phyloP scores from a whole-genome alignment of 2,113 vertebrate genomes.

The Phoxinus phoxinus region DNA sequence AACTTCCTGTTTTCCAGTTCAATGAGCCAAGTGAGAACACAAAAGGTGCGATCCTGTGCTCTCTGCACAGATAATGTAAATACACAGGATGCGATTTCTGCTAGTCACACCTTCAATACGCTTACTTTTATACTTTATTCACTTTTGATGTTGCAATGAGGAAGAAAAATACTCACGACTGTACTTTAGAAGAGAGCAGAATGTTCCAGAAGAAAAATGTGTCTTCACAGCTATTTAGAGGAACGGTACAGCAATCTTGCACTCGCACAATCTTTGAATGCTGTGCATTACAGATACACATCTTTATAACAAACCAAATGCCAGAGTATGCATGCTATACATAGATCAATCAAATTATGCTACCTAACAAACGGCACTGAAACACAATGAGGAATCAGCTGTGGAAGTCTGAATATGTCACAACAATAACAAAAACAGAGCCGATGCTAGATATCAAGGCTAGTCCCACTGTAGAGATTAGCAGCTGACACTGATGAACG shows the following conservation, averaged over 20 bases:
- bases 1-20: constrained; percentile 44
- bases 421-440: neutral
- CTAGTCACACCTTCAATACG: constrained; percentile 6
- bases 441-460: neutral
- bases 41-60: constrained; percentile 1
- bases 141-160: neutral
- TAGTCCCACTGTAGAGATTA: constrained; percentile 25
- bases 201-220: constrained; percentile 34
- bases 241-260: neutral
- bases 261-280: neutral
- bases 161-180: neutral
- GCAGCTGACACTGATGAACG: constrained; percentile 31
- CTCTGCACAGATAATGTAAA: neutral
- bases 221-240: neutral
- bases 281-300: neutral
- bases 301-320: neutral
- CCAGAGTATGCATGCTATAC: neutral
- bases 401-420: neutral
- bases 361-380: neutral
- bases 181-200: neutral
- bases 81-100: constrained; percentile 4
- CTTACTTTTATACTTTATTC: neutral
- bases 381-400: constrained; percentile 10
- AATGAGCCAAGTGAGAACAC: constrained; percentile 31
- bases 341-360: neutral